Evolutionary conservation across 2,113 vertebrate genomes (phyloP).

Genomic region (Hypocryptadius cinnamomeus): DNA sequence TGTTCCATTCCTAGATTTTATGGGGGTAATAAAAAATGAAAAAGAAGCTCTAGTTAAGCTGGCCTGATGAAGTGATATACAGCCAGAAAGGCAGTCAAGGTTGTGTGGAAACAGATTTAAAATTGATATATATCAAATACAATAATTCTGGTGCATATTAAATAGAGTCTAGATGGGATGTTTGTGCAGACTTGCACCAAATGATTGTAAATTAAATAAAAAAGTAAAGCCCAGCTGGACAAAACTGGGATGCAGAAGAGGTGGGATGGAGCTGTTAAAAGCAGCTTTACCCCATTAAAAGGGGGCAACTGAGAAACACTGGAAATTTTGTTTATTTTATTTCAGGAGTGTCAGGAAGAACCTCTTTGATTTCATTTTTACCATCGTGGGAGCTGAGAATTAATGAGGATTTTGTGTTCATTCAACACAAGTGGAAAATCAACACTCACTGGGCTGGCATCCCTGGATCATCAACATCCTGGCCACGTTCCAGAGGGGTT

Average conservation of each 20-base stretch:
- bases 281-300: not conserved
- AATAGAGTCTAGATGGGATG: not conserved
- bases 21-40: slow-evolving; percentile 54
- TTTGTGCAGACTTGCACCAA: not conserved
- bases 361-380: not conserved
- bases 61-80: slow-evolving; percentile 63
- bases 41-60: slow-evolving; percentile 64
- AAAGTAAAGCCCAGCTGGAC: not conserved
- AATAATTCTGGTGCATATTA: slow-evolving; percentile 57
- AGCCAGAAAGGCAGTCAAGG: slow-evolving; percentile 52
- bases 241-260: not conserved
- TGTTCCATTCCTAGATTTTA: slow-evolving; percentile 65
- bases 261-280: not conserved
- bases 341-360: not conserved
- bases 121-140: slow-evolving; percentile 55
- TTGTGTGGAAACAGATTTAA: slow-evolving; percentile 63
- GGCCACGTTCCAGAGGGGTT: too few relatives aligned
- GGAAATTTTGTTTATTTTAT: not conserved
- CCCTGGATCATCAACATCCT: not conserved
- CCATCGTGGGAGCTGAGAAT: not conserved
- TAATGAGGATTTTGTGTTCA: not conserved
- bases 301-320: not conserved
- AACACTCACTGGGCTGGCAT: not conserved
- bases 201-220: not conserved
- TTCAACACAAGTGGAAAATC: not conserved